phyloP scores from a whole-genome alignment of 2,797 vertebrate species.

The Hafferia zeledoni region DNA sequence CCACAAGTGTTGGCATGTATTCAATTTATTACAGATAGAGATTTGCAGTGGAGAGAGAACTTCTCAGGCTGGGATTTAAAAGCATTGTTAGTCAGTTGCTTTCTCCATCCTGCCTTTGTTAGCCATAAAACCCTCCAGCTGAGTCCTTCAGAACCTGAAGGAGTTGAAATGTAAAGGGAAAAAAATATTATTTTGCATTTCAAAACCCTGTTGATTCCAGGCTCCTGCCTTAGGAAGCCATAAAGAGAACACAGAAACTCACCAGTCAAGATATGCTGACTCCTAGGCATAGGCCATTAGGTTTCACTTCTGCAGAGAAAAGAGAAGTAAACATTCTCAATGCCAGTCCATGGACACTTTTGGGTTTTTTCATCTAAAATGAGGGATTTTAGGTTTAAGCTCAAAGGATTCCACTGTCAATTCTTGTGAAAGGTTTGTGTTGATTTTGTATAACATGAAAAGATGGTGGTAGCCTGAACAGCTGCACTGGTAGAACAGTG shows the following conservation, averaged over 20 bases:
- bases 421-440: not conserved
- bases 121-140: not conserved
- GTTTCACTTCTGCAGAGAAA: not conserved
- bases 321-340: not conserved
- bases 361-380: not conserved
- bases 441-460: not conserved
- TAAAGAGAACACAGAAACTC: not conserved
- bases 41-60: not conserved
- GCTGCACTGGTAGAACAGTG: not conserved
- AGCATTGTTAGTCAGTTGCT: not conserved
- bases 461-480: not conserved
- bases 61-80: not conserved
- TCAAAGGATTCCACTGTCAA: not conserved
- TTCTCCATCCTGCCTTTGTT: not conserved
- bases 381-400: not conserved
- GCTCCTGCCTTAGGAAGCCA: not conserved
- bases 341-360: not conserved
- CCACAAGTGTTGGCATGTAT: not conserved
- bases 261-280: not conserved
- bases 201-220: slow-evolving; percentile 13
- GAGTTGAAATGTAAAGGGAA: not conserved
- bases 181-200: slow-evolving; percentile 16
- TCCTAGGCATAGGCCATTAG: not conserved
- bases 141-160: not conserved
- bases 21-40: not conserved